Percentiles rank a stretch among this genome's conserved stretches.
Evolutionary conservation across 2,113 vertebrate genomes (phyloP).

Genomic region (Scytalopus superciliaris): DNA sequence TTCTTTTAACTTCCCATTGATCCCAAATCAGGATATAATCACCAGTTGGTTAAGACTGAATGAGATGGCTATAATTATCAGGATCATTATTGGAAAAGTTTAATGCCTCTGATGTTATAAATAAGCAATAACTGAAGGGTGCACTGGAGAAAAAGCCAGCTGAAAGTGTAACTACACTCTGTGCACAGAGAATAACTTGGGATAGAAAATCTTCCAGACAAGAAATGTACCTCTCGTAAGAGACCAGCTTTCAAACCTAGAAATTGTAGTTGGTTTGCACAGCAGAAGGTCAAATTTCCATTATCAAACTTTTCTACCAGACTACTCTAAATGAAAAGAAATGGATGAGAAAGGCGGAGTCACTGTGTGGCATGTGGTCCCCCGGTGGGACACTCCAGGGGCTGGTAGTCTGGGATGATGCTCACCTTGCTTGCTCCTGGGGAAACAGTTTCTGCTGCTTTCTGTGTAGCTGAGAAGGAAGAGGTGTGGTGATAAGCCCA

Average conservation of each 20-base stretch:
- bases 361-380: neutral
- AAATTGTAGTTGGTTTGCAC: neutral
- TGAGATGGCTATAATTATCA: conserved; percentile 36
- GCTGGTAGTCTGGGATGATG: neutral
- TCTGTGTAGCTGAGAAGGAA: neutral
- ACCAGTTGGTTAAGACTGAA: conserved; percentile 15
- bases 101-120: neutral
- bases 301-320: neutral
- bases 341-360: neutral
- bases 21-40: conserved; percentile 51
- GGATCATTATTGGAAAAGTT: conserved; percentile 38
- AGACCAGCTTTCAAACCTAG: neutral
- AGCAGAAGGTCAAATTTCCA: neutral
- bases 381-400: neutral
- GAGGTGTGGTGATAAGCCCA: neutral
- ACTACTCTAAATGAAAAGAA: neutral
- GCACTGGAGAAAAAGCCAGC: neutral
- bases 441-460: neutral
- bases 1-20: conserved; percentile 71
- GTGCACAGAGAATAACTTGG: neutral
- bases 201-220: neutral
- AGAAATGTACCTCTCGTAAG: neutral
- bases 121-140: conserved; percentile 7
- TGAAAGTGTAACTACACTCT: neutral
- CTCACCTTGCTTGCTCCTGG: neutral